Evolutionary conservation across 2,113 vertebrate species (phyloP).

Genomic region (Mesocricetus auratus): DNA sequence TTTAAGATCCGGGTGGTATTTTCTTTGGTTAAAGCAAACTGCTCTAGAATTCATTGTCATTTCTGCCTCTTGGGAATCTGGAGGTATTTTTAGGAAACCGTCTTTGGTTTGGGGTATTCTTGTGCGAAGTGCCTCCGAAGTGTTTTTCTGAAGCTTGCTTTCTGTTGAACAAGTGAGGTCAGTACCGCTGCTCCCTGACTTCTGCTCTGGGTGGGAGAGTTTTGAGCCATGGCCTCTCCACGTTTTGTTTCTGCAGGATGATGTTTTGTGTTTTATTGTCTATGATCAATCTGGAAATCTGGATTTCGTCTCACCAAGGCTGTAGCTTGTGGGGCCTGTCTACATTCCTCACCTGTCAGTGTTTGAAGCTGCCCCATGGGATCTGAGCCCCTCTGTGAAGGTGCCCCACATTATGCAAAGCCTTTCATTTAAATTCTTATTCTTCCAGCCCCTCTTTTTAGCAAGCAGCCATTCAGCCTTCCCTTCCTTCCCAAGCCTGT

Average conservation of each 20-base stretch:
- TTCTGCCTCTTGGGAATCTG: background rate
- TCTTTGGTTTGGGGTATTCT: background rate
- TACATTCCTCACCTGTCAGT: background rate
- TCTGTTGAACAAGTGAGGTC: background rate
- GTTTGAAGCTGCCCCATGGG: background rate
- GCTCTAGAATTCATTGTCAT: background rate
- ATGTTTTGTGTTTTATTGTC: slow-evolving; percentile 32
- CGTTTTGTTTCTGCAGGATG: background rate
- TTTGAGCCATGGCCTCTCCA: background rate
- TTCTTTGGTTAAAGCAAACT: background rate
- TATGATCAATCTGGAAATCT: slow-evolving; percentile 19
- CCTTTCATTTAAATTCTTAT: slow-evolving; percentile 53
- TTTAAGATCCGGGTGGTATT: background rate
- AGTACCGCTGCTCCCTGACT: background rate
- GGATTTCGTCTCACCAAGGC: slow-evolving; percentile 21
- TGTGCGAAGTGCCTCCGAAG: background rate
- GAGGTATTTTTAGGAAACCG: background rate
- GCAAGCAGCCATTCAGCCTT: background rate
- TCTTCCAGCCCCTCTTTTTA: background rate
- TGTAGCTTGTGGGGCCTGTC: background rate
- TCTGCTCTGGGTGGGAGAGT: background rate
- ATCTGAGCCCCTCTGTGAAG: background rate
- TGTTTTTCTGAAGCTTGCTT: slow-evolving; percentile 4
- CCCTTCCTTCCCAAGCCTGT: slow-evolving; percentile 8
- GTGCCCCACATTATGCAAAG: slow-evolving; percentile 65